phyloP scores from a whole-genome alignment of 1,140 invertebrate species.

The Conus betulinus region DNA sequence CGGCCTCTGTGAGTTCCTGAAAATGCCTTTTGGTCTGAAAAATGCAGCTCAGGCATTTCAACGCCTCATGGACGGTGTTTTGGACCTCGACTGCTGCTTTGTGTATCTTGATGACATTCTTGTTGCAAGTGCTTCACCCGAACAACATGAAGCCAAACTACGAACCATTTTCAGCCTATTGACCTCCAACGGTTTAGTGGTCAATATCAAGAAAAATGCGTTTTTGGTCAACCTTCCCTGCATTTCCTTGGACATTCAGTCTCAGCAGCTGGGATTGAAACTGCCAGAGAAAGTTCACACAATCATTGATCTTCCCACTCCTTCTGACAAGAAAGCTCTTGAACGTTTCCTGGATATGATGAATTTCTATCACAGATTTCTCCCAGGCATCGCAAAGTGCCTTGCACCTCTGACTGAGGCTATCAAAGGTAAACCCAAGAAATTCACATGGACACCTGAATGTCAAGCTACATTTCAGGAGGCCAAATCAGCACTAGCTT shows the following conservation, averaged over 20 bases:
- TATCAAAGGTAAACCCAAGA: no score
- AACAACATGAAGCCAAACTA: neutral
- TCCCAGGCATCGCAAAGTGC: neutral
- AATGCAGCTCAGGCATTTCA: slow-evolving; percentile 25
- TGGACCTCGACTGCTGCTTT: neutral
- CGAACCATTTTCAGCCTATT: neutral
- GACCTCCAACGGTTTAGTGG: neutral
- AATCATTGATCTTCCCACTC: neutral
- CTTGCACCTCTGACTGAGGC: neutral
- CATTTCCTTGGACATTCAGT: neutral
- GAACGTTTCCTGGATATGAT: slow-evolving; percentile 11
- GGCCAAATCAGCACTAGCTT: neutral
- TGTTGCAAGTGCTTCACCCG: neutral
- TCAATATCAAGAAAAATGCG: neutral
- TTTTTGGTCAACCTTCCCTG: neutral
- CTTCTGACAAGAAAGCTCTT: neutral
- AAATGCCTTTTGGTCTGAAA: slow-evolving; percentile 19
- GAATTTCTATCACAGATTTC: slow-evolving; percentile 4
- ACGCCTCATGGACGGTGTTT: slow-evolving; percentile 16
- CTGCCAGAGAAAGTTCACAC: neutral
- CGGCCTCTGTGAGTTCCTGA: slow-evolving; percentile 7
- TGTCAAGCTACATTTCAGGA: neutral
- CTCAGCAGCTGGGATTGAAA: neutral
- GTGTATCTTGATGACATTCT: slow-evolving; percentile 17
- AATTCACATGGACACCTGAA: neutral